Conservation (phyloP, 53 echinoderm and acorn worm species). For the Hippasteria phrygiana region DNA sequence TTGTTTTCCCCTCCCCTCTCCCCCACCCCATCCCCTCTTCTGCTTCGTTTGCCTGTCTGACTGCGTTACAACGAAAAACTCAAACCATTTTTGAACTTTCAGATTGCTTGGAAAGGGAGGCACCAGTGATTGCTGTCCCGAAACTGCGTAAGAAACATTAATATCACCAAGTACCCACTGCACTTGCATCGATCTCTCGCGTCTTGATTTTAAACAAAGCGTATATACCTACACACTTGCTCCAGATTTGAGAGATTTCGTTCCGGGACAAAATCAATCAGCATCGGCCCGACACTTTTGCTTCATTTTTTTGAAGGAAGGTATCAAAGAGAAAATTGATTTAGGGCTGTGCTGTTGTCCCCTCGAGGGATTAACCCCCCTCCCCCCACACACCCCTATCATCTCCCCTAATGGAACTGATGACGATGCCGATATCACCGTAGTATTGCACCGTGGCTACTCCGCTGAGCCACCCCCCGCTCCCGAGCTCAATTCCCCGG, state of each 20-base stretch:
- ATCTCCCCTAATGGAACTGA: conserved; percentile 21
- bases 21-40: no score
- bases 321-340: background rate
- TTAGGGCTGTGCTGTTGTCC: background rate
- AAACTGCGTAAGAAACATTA: background rate
- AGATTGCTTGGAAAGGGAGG: no score
- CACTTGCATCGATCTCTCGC: background rate
- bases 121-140: no score
- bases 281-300: background rate
- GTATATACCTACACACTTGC: background rate
- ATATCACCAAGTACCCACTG: background rate
- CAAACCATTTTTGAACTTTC: no score
- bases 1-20: no score
- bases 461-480: conserved; percentile 3
- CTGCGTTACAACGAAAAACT: no score
- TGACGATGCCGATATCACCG: conserved; percentile 9
- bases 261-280: conserved; percentile 1
- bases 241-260: background rate
- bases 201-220: background rate
- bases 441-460: background rate
- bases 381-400: background rate
- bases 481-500: background rate
- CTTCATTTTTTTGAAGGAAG: background rate
- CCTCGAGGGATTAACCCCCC: background rate
- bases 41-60: no score